A percentile compares a stretch with the other conserved stretches of the same genome.
Evolutionary conservation across 2,888 invertebrate genomes (phyloP).

Genomic region (Electrophaes corylata): DNA sequence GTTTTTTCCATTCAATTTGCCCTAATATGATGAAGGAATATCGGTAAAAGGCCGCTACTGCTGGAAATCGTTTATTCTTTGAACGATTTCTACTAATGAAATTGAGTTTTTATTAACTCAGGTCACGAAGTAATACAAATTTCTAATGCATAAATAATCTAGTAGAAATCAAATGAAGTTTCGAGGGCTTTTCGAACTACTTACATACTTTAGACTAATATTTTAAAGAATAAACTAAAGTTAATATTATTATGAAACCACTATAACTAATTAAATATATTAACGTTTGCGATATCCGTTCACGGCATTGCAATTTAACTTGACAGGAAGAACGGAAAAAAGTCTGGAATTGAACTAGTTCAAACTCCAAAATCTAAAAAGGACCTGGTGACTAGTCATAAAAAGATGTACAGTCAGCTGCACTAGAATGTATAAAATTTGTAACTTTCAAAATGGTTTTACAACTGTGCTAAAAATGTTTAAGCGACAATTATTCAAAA

Average conservation of each 20-base stretch:
- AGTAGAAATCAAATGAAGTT: not conserved
- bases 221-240: not conserved
- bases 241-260: not conserved
- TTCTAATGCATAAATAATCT: not conserved
- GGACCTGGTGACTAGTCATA: too few species aligned
- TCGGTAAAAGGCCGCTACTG: constrained; percentile 8
- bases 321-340: too few species aligned
- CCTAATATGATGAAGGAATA: constrained; percentile 14
- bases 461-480: too few species aligned
- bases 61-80: constrained; percentile 11
- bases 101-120: constrained; percentile 14
- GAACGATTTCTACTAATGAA: constrained; percentile 16
- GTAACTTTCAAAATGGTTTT: too few species aligned
- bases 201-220: not conserved
- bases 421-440: too few species aligned
- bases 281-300: too few species aligned
- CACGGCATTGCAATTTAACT: too few species aligned
- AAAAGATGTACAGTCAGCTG: too few species aligned
- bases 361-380: too few species aligned
- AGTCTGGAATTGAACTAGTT: too few species aligned
- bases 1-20: constrained; percentile 14
- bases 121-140: constrained; percentile 10
- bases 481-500: too few species aligned
- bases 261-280: too few species aligned
- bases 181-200: not conserved